Percentiles rank a stretch among this genome's conserved stretches.
These are phyloP conservation scores for Leptonema lineaticorne DNA, from an alignment of 1,140 invertebrate species.

Conservation along the genomic window DNA sequence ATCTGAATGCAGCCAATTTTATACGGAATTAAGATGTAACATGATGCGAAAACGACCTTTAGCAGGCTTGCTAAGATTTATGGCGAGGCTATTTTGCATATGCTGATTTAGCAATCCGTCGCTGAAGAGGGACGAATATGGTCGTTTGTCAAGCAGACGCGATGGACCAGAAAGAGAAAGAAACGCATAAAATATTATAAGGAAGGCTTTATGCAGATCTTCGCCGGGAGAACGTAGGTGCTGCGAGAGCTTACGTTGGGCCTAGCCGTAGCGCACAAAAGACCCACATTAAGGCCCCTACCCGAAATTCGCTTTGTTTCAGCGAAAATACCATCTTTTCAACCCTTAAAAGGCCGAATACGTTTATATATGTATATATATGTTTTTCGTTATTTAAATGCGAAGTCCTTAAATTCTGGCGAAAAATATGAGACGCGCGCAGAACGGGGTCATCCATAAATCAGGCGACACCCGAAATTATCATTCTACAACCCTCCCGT, in stretches of 20 bases:
- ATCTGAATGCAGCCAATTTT: slow-evolving; percentile 41
- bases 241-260: slow-evolving; percentile 23
- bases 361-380: too few relatives aligned
- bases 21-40: slow-evolving; percentile 60
- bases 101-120: slow-evolving; percentile 57
- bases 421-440: too few relatives aligned
- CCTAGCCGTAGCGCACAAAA: slow-evolving; percentile 4
- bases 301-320: slow-evolving; percentile 14
- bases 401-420: too few relatives aligned
- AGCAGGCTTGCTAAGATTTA: slow-evolving; percentile 56
- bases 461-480: too few relatives aligned
- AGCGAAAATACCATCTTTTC: neutral
- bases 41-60: slow-evolving; percentile 58
- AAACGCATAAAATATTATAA: slow-evolving; percentile 40
- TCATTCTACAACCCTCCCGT: too few relatives aligned
- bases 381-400: too few relatives aligned
- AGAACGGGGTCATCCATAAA: too few relatives aligned
- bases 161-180: slow-evolving; percentile 26
- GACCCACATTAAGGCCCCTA: slow-evolving; percentile 3
- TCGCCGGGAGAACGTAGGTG: slow-evolving; percentile 31
- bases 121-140: slow-evolving; percentile 26
- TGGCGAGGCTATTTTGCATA: slow-evolving; percentile 60
- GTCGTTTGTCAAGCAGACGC: slow-evolving; percentile 24
- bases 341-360: too few relatives aligned
- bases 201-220: slow-evolving; percentile 40